Percentiles rank a stretch among this genome's conserved stretches.
phyloP scores from a whole-genome alignment of 2,113 vertebrate genomes.

The Anoplopoma fimbria region DNA sequence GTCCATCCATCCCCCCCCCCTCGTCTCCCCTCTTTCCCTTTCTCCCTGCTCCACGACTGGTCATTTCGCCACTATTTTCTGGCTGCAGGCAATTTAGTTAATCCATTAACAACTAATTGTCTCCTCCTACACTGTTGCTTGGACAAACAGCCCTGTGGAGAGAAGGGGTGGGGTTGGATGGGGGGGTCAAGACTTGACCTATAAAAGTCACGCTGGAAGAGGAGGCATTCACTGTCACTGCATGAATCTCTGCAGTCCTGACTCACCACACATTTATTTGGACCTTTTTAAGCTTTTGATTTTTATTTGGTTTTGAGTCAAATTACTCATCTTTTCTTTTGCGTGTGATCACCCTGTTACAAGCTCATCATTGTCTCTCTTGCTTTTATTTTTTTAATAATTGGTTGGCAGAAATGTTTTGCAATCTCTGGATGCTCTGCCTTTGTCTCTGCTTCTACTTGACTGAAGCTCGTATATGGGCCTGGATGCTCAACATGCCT shows the following conservation, averaged over 20 bases:
- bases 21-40: conserved; percentile 26
- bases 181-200: conserved; percentile 48
- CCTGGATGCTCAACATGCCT: conserved; percentile 91
- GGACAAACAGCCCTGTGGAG: conserved; percentile 82
- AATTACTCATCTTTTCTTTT: background rate
- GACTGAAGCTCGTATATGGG: conserved; percentile 85
- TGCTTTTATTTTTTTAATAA: background rate
- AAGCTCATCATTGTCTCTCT: background rate
- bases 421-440: conserved; percentile 60
- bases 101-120: conserved; percentile 92
- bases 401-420: conserved; percentile 54
- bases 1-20: conserved; percentile 40
- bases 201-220: conserved; percentile 76
- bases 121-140: conserved; percentile 86
- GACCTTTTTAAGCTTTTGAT: conserved; percentile 21
- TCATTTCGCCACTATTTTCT: conserved; percentile 71
- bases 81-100: conserved; percentile 85
- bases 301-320: background rate
- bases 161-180: conserved; percentile 19
- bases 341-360: background rate
- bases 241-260: conserved; percentile 12
- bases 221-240: conserved; percentile 35
- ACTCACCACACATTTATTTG: conserved; percentile 1
- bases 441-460: conserved; percentile 72
- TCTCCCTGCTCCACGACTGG: conserved; percentile 66